phyloP scores from a whole-genome alignment of 1,140 invertebrate species.

The Bombus pyrosoma region DNA sequence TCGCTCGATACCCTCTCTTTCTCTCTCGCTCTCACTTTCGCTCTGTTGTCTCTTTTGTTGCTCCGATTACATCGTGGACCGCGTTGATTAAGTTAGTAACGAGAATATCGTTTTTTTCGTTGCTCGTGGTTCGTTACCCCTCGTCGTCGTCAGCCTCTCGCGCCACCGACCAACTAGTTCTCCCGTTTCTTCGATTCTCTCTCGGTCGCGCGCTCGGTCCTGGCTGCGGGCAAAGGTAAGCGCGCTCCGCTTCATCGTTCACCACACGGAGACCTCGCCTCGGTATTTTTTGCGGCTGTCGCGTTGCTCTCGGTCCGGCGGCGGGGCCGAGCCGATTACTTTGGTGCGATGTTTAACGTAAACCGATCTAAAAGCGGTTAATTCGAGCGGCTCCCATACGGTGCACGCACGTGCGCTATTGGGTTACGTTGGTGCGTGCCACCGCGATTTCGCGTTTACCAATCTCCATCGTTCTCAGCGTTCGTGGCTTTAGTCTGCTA shows the following conservation, averaged over 20 bases:
- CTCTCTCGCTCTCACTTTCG: background rate
- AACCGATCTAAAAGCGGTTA: slow-evolving; percentile 65
- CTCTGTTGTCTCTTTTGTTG: slow-evolving; percentile 35
- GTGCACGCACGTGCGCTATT: slow-evolving; percentile 36
- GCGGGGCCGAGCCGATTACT: slow-evolving; percentile 40
- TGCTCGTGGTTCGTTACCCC: background rate
- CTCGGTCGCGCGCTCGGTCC: too few species aligned
- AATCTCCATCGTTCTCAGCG: slow-evolving; percentile 32
- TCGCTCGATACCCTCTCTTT: slow-evolving; percentile 48
- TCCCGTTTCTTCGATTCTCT: background rate
- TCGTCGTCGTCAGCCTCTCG: background rate
- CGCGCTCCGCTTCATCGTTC: background rate
- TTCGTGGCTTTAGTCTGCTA: slow-evolving; percentile 47
- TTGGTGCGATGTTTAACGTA: slow-evolving; percentile 61
- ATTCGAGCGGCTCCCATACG: slow-evolving; percentile 53
- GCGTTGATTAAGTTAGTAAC: slow-evolving; percentile 40
- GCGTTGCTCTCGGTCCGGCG: background rate
- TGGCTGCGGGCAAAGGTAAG: background rate
- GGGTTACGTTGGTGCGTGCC: slow-evolving; percentile 52
- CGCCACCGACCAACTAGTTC: background rate
- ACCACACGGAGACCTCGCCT: background rate
- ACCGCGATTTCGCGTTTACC: slow-evolving; percentile 50
- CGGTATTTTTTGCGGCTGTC: background rate
- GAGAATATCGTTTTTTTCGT: slow-evolving; percentile 12
- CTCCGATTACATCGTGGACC: slow-evolving; percentile 39